Evolutionary conservation across 1,140 invertebrate genomes (phyloP).

Genomic region (Drosophila arizonae): DNA sequence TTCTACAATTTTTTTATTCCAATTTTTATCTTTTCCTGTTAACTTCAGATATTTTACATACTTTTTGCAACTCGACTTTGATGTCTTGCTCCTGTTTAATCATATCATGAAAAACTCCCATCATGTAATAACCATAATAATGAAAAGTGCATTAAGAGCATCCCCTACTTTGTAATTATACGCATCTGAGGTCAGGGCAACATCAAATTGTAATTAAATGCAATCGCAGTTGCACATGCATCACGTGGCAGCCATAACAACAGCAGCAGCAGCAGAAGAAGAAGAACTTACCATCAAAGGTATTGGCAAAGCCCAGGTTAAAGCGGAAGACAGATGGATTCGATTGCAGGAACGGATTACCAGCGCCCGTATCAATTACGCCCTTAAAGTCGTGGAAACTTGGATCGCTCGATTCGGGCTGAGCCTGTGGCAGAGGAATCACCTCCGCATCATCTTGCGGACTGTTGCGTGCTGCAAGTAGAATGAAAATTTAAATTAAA

Average conservation of each 20-base stretch:
- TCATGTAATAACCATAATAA: slow-evolving; percentile 50
- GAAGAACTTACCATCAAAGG: slow-evolving; percentile 71
- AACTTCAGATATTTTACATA: not conserved
- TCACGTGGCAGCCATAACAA: slow-evolving; percentile 12
- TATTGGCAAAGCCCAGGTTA: slow-evolving; percentile 63
- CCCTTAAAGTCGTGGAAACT: slow-evolving; percentile 72
- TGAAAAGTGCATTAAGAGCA: slow-evolving; percentile 57
- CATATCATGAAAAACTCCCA: slow-evolving; percentile 7
- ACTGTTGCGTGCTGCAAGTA: slow-evolving; percentile 58
- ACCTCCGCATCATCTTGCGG: slow-evolving; percentile 76
- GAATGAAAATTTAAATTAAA: slow-evolving; percentile 16
- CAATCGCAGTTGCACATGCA: slow-evolving; percentile 24
- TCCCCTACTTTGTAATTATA: slow-evolving; percentile 16
- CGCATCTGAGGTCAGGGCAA: not conserved
- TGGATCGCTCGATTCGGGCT: slow-evolving; percentile 35
- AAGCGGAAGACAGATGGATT: slow-evolving; percentile 53
- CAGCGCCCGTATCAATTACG: slow-evolving; percentile 74
- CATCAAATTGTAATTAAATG: slow-evolving; percentile 52
- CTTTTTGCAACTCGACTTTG: no score
- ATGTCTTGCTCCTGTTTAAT: not conserved
- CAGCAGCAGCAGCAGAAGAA: not conserved
- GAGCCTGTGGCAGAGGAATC: slow-evolving; percentile 51
- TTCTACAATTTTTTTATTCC: no score
- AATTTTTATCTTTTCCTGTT: not conserved
- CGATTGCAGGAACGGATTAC: slow-evolving; percentile 69